Evolutionary conservation across 2,888 invertebrate genomes (phyloP).

Genomic region (Ceraclea dissimilis): DNA sequence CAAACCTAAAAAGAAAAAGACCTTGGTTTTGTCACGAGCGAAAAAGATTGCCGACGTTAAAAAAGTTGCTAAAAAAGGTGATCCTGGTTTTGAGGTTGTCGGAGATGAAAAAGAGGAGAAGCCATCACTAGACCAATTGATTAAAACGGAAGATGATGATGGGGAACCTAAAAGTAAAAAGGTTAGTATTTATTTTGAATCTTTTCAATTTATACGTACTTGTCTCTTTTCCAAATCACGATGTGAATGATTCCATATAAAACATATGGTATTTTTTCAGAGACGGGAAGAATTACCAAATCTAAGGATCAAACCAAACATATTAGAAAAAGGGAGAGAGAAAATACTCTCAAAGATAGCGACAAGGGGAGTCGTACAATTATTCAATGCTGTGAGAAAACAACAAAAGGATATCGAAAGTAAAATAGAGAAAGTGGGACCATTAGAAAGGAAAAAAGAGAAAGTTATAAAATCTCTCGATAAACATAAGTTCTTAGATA

Average conservation of each 20-base stretch:
- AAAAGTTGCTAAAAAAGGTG: conserved; percentile 37
- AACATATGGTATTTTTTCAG: conserved; percentile 36
- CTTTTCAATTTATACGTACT: background rate
- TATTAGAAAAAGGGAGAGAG: conserved; percentile 70
- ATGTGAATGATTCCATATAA: background rate
- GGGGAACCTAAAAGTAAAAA: conserved; percentile 35
- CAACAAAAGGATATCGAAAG: conserved; percentile 73
- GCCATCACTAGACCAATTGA: conserved; percentile 30
- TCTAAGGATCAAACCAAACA: conserved; percentile 66
- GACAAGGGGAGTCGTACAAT: conserved; percentile 85
- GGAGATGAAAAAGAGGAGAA: conserved; percentile 47
- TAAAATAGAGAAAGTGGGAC: conserved; percentile 63
- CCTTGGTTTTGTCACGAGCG: conserved; percentile 69
- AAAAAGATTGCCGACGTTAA: conserved; percentile 59
- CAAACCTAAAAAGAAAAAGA: conserved; percentile 68
- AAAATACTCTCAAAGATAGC: conserved; percentile 72
- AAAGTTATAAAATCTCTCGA: conserved; percentile 68
- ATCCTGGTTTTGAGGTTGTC: conserved; percentile 61
- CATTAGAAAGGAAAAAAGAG: conserved; percentile 69
- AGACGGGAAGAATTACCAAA: conserved; percentile 53
- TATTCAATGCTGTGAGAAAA: conserved; percentile 83
- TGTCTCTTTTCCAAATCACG: background rate
- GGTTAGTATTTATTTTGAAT: conserved; percentile 25
- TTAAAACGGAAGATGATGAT: conserved; percentile 32
- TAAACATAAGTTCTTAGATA: conserved; percentile 69